phyloP scores from a whole-genome alignment of 2,797 vertebrate species.

The Myotis findleyi region DNA sequence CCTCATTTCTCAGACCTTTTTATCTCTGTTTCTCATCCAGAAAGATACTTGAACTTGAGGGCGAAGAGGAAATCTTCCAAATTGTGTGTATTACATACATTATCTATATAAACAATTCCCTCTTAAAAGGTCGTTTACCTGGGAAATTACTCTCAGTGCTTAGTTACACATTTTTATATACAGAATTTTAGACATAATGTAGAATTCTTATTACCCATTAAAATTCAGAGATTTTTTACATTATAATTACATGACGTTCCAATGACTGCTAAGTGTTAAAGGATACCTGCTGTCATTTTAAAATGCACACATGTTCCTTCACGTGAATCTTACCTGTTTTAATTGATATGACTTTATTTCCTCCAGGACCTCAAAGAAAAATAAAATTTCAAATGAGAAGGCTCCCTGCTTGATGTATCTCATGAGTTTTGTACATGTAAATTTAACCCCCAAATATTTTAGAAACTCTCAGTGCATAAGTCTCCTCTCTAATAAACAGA shows the following conservation, averaged over 20 bases:
- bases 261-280: background rate
- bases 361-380: conserved; percentile 1
- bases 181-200: background rate
- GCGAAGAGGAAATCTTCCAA: background rate
- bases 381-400: background rate
- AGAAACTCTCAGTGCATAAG: background rate
- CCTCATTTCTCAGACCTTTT: conserved; percentile 32
- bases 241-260: background rate
- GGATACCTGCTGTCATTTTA: background rate
- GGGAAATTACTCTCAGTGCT: background rate
- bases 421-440: background rate
- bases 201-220: background rate
- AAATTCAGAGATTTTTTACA: background rate
- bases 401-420: background rate
- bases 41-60: conserved; percentile 33
- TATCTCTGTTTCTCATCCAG: background rate
- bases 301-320: background rate
- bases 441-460: background rate
- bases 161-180: background rate
- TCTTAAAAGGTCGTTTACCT: conserved; percentile 21
- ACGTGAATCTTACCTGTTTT: background rate
- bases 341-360: background rate
- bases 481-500: background rate
- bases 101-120: background rate
- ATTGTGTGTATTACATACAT: background rate